phyloP scores from a whole-genome alignment of 2,888 invertebrate species.

The Brassicogethes aeneus region DNA sequence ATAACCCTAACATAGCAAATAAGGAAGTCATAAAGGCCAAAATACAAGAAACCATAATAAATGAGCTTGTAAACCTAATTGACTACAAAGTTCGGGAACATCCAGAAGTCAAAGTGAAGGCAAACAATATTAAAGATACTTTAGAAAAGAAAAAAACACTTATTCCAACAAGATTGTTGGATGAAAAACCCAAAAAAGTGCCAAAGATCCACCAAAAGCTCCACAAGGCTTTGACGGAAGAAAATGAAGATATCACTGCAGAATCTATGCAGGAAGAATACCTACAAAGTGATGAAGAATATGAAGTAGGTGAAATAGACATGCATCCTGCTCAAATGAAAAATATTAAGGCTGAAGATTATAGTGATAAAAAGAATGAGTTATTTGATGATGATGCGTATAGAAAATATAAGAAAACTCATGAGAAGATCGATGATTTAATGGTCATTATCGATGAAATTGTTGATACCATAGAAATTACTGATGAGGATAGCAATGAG shows the following conservation, averaged over 20 bases:
- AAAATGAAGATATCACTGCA: neutral
- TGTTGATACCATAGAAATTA: constrained; percentile 36
- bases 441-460: constrained; percentile 38
- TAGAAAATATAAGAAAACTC: constrained; percentile 30
- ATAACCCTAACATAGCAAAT: constrained; percentile 43
- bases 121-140: constrained; percentile 3
- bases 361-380: too few relatives aligned
- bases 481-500: constrained; percentile 24
- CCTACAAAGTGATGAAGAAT: constrained; percentile 2
- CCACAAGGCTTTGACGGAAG: constrained; percentile 4
- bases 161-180: neutral
- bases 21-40: constrained; percentile 42
- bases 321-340: constrained; percentile 1
- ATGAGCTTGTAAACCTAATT: constrained; percentile 25
- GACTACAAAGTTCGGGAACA: constrained; percentile 15
- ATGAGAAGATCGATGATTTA: constrained; percentile 35
- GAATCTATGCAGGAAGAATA: constrained; percentile 1
- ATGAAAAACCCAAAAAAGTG: neutral
- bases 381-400: constrained; percentile 15
- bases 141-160: constrained; percentile 1
- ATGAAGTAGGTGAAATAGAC: constrained; percentile 4
- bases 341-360: too few relatives aligned
- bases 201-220: neutral
- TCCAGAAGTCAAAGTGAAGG: neutral
- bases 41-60: constrained; percentile 33